Evolutionary conservation across 2,113 vertebrate genomes (phyloP).

Genomic region (Hippocampus zosterae): DNA sequence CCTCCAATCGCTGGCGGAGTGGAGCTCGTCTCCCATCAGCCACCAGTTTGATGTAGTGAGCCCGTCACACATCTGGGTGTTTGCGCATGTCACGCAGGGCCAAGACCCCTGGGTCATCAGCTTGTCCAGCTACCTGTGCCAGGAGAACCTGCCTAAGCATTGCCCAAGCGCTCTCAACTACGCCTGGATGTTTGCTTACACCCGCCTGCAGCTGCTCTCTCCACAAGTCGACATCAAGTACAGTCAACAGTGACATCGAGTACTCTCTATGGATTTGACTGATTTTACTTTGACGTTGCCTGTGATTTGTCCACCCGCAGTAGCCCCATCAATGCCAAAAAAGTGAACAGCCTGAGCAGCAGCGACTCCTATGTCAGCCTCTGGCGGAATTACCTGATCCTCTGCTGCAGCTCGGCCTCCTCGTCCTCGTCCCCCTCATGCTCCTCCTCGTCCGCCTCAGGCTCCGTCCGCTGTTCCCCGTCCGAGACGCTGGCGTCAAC

Average conservation of each 20-base stretch:
- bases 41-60: conserved; percentile 98
- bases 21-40: conserved; percentile 97
- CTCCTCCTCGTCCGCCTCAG: conserved; percentile 85
- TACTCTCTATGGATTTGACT: conserved; percentile 1
- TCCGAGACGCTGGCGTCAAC: conserved; percentile 98
- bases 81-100: conserved; percentile 96
- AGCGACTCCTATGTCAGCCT: conserved; percentile 92
- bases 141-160: conserved; percentile 93
- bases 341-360: conserved; percentile 85
- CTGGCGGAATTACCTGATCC: conserved; percentile 97
- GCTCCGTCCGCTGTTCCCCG: conserved; percentile 93
- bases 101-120: conserved; percentile 99
- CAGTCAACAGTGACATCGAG: conserved; percentile 32
- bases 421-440: conserved; percentile 75
- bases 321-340: conserved; percentile 98
- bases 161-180: conserved; percentile 93
- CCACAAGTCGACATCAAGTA: conserved; percentile 99
- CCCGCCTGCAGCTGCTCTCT: conserved; percentile 89
- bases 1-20: conserved; percentile 90
- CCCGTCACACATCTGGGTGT: conserved; percentile 98
- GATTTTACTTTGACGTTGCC: not conserved
- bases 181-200: conserved; percentile 96
- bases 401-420: conserved; percentile 93
- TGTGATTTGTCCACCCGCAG: conserved; percentile 56
- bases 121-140: conserved; percentile 95